A percentile compares a stretch with the other conserved stretches of the same genome.
Conservation (phyloP, 2,113 vertebrate genomes). For the Alligator mississippiensis region DNA sequence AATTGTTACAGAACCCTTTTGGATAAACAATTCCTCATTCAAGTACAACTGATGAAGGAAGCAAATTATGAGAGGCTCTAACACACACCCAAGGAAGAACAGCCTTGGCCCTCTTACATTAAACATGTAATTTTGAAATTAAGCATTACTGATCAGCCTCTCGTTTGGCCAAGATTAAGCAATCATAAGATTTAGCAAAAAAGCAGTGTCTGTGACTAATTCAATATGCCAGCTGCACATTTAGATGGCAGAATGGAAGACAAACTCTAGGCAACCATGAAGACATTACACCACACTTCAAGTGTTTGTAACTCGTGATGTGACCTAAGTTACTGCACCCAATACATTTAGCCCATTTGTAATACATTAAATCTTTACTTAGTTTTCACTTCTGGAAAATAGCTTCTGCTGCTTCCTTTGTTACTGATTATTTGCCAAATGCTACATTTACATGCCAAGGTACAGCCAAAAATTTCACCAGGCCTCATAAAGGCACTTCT, state of each 20-base stretch:
- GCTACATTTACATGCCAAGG: not conserved
- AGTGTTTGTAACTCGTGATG: not conserved
- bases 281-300: not conserved
- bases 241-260: not conserved
- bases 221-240: not conserved
- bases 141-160: not conserved
- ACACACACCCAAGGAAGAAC: not conserved
- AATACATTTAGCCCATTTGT: not conserved
- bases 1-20: not conserved
- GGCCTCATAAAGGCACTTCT: not conserved
- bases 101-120: not conserved
- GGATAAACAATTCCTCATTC: not conserved
- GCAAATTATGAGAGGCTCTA: not conserved
- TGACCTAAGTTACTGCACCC: not conserved
- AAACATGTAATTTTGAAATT: not conserved
- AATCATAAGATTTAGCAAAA: not conserved
- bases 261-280: not conserved
- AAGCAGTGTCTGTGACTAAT: not conserved
- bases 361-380: too few relatives aligned
- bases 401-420: not conserved
- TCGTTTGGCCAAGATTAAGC: not conserved
- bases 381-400: not conserved
- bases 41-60: not conserved
- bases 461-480: not conserved
- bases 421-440: not conserved